Evolutionary conservation across 2,113 vertebrate genomes (phyloP).

Genomic region (Syrrhaptes paradoxus): DNA sequence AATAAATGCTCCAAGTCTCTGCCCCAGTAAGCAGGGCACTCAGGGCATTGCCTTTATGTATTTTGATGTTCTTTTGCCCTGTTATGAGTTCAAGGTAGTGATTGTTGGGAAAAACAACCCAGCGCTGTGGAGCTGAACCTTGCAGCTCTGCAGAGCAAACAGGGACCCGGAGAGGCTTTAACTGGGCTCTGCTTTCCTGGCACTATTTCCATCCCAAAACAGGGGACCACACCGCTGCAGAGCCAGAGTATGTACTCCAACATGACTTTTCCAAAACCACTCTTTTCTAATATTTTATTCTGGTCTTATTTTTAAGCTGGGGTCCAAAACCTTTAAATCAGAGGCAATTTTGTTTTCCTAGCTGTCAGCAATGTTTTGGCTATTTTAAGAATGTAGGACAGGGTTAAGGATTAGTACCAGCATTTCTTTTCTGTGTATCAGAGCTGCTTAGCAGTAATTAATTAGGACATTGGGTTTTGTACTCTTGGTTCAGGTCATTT

Average conservation of each 20-base stretch:
- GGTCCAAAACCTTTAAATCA: constrained; percentile 48
- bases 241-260: neutral
- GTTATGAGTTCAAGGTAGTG: neutral
- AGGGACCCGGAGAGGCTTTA: neutral
- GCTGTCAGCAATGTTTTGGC: constrained; percentile 80
- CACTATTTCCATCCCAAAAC: neutral
- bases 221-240: fast-evolving
- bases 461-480: constrained; percentile 87
- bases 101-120: neutral
- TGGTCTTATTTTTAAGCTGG: neutral
- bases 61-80: neutral
- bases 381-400: constrained; percentile 87
- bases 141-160: neutral
- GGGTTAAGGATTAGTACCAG: constrained; percentile 82
- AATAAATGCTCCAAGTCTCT: neutral
- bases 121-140: neutral
- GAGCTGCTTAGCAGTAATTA: constrained; percentile 87
- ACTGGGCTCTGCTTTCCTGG: neutral
- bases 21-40: neutral
- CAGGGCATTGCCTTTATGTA: neutral
- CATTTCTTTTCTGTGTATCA: constrained; percentile 82
- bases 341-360: constrained; percentile 76
- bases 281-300: constrained; percentile 3
- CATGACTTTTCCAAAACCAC: neutral
- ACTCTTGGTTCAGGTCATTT: constrained; percentile 84